Evolutionary conservation across 1,140 invertebrate genomes (phyloP).

Genomic region (Pissodes strobi): DNA sequence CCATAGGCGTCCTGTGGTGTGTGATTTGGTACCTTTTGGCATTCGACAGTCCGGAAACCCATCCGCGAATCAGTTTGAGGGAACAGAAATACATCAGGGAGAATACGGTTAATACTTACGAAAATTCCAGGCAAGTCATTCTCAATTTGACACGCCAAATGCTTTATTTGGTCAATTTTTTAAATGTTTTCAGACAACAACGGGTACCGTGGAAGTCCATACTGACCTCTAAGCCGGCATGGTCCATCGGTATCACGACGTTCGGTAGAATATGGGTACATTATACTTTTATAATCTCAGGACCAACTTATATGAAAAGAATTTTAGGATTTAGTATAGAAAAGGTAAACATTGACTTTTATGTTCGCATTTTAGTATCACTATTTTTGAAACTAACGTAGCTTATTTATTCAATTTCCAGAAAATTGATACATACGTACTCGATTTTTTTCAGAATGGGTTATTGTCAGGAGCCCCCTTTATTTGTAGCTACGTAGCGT

Average conservation of each 20-base stretch:
- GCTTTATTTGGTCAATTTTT: no score
- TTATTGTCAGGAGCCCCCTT: constrained; percentile 69
- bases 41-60: constrained; percentile 73
- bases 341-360: constrained; percentile 56
- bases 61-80: constrained; percentile 72
- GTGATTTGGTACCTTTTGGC: constrained; percentile 75
- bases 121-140: constrained; percentile 51
- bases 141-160: background rate
- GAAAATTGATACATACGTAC: no score
- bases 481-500: constrained; percentile 71
- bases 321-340: constrained; percentile 71
- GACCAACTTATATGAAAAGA: constrained; percentile 74
- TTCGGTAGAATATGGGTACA: constrained; percentile 76
- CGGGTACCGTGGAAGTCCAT: constrained; percentile 76
- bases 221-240: constrained; percentile 75
- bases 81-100: constrained; percentile 74
- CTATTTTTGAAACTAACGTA: background rate
- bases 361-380: background rate
- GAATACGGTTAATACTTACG: constrained; percentile 63
- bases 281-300: constrained; percentile 71
- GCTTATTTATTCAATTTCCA: background rate
- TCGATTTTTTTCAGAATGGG: constrained; percentile 63
- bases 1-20: constrained; percentile 65
- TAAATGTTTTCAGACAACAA: constrained; percentile 20
- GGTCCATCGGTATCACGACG: constrained; percentile 78